phyloP scores from a whole-genome alignment of 1,140 invertebrate species.

The Holotrichia oblita region DNA sequence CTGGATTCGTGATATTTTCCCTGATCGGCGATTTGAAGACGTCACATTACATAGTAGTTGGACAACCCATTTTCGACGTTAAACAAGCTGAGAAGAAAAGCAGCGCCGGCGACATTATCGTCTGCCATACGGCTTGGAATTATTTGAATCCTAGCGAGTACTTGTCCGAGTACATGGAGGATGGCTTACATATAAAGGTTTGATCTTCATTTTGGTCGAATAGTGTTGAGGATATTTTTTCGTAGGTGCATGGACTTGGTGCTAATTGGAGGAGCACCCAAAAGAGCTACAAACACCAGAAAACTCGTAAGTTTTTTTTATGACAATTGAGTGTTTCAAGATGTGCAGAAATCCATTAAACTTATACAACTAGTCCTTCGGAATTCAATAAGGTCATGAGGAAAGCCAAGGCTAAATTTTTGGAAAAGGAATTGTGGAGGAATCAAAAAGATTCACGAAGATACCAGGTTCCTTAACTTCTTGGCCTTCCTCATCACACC shows the following conservation, averaged over 20 bases:
- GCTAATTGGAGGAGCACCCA: conserved; percentile 56
- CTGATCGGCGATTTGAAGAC: conserved; percentile 65
- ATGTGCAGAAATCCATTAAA: no score
- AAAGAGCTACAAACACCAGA: conserved; percentile 38
- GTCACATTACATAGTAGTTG: conserved; percentile 69
- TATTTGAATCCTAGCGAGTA: conserved; percentile 61
- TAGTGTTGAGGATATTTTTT: not conserved
- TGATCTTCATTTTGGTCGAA: not conserved
- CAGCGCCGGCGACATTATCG: conserved; percentile 64
- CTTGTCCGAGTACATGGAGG: conserved; percentile 54
- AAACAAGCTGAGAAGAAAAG: conserved; percentile 64
- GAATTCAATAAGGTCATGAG: no score
- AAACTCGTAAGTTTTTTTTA: conserved; percentile 32
- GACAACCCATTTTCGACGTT: conserved; percentile 70
- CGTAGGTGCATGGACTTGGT: conserved; percentile 52
- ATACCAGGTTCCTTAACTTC: no score
- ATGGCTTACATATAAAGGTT: conserved; percentile 60
- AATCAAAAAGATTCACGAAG: no score
- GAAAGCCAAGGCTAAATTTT: no score
- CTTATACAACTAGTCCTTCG: no score
- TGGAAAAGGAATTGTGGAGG: no score
- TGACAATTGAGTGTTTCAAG: no score
- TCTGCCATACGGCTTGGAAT: conserved; percentile 64
- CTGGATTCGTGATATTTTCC: conserved; percentile 67
- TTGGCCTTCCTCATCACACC: no score